Evolutionary conservation across 2,797 vertebrate genomes (phyloP), one percentile per base, ranked within the genome.

Genomic region (Eupleurogrammus muticus): DNA sequence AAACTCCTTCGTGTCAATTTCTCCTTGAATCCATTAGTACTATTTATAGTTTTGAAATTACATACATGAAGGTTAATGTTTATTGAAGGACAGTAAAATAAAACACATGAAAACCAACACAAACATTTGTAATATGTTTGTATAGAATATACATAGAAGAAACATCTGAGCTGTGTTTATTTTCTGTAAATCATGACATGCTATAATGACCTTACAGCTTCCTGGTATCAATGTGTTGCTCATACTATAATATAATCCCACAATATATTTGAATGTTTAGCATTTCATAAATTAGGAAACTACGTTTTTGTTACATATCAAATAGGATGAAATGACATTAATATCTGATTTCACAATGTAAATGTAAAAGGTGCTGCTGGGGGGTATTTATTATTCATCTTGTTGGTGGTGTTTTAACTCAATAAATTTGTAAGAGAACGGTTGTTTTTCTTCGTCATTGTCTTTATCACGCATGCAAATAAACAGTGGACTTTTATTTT

Each of bases 351-450:
- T 49, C 34, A 17, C 38, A 40, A 5, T 13, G 2, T 38, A 38
- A 38, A 40, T 40, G 13, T 14, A 40, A 40, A 40, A 40, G 5
- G 1, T n/a, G 19, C 13, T 24, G 12, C n/a, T n/a, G n/a, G n/a
- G 1, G 0, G 3, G 57, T 59, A 14, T 77, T 57, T 70, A 80
- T 73, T 64, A 55, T 64, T 34, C 68, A 56, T 62, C 53, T 63
- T 85, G 47, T 79, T 61, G 70, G 11, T 87, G 77, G 80, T 76
- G 58, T 69, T 57, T 79, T 60, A 82, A 52, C 19, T 47, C 21
- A 84, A 78, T 87, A 89, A 47, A 90, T 86, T 78, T 83, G 11
- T 70, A 68, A 74, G 48, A 73, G 55, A 47, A 54, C 63, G 62
- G 6, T 67, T 65, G 9, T 65, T 65, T 83, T 21, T 47, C 32